A percentile compares a stretch with the other conserved stretches of the same genome.
These are phyloP conservation scores for Euleptes europaea DNA, from an alignment of 2,113 vertebrate species.

Conservation along the genomic window DNA sequence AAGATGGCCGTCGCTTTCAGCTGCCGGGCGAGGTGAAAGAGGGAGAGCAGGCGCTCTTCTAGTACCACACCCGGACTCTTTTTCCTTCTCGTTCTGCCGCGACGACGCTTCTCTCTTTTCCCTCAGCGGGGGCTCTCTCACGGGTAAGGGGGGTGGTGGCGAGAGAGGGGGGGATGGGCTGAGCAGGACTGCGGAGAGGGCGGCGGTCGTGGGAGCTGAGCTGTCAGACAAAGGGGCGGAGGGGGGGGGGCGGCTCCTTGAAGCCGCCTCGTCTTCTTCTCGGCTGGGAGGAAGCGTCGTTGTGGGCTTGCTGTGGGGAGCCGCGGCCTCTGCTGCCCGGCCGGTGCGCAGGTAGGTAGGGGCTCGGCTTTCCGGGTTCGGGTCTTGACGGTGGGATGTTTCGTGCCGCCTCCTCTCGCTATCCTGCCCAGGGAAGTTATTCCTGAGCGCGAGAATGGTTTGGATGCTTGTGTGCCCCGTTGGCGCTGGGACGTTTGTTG, in stretches of 20 bases:
- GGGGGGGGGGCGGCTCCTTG: too few species aligned
- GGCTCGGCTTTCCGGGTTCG: too few species aligned
- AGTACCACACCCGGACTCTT: not conserved
- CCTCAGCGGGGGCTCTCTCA: not conserved
- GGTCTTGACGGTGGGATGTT: not conserved
- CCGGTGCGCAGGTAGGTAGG: too few species aligned
- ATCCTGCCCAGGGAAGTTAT: too few species aligned
- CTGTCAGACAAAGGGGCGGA: not conserved
- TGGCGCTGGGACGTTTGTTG: too few species aligned
- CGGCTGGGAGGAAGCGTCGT: not conserved
- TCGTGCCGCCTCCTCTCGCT: accelerated
- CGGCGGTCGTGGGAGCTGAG: not conserved
- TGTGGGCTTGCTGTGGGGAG: not conserved
- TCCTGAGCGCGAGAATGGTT: not conserved
- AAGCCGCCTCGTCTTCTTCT: not conserved
- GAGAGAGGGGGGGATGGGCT: too few species aligned
- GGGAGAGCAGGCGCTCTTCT: not conserved
- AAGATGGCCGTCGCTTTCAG: not conserved
- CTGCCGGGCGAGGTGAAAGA: not conserved
- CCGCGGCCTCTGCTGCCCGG: not conserved
- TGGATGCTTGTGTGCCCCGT: not conserved
- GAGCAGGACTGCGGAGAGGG: not conserved
- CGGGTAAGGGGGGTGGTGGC: not conserved
- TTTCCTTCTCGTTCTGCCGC: too few species aligned
- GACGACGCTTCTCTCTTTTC: too few species aligned